Base-by-base conservation (phyloP, 64 coral and sea anemone species). In the Anthopleura sola region DNA sequence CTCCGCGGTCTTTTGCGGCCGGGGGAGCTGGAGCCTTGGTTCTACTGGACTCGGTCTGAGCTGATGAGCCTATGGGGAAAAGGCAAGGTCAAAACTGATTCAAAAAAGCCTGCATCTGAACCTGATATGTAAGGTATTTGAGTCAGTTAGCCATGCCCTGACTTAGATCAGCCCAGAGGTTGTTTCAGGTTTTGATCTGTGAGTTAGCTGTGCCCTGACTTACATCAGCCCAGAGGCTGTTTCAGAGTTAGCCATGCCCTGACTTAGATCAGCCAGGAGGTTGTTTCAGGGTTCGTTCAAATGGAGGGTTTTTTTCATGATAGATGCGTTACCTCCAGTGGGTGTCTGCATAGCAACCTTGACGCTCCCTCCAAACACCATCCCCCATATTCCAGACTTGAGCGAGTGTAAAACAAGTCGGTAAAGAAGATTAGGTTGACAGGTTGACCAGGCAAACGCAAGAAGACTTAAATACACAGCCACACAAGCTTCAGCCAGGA, bases 391-490 rank as follows among this genome's bases (percentile, higher is more conserved):
- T 6, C 84, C 93, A 34, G 87, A 84, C 80, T 86, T 94, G 16
- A 95, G 93, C 5, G 86, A 87, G 85, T 99, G 94, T 26, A 53
- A 78, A 62, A 99, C 87, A 55, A 99, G 79, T 36, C 93, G 80
- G 32, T 95, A 99, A 36, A 99, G 38, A 75, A 95, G 93, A 78
- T 99, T 99, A 17, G 97, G 93, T 28, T 99, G 89, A 33, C 85
- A 94, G 31, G 82, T 92, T 1, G 92, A 99, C 92, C 93, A 99
- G 4, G 93, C 97, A 68, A 99, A 60, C 10, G 97, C 58, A 6
- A 99, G 76, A 40, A 99, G 87, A 86, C 97, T 99, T 9, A 99
- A 84, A 28, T 95, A 99, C 0, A 99, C 93, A 3, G 97, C 97
- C 20, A 99, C 97, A 88, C 97, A 99, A 74, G 93, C 90, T 77